Percentiles rank a stretch among this genome's conserved stretches.
Conservation (phyloP, 2,888 invertebrate species). For the Drosophila falleni region DNA sequence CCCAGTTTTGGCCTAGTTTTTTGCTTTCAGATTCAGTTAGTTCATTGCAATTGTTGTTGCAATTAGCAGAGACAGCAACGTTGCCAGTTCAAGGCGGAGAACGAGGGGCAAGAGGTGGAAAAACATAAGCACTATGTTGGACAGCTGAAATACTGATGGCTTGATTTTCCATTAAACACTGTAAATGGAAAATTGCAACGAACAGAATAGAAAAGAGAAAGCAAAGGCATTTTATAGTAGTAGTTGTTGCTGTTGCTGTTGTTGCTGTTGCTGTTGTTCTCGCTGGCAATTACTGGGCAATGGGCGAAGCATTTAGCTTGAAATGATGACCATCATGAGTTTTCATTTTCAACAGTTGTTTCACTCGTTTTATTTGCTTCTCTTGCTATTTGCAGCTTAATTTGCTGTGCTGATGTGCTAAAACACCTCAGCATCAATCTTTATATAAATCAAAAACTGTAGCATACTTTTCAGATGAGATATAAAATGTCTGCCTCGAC, state of each 20-base stretch:
- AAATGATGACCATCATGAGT: conserved; percentile 64
- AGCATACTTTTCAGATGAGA: conserved; percentile 49
- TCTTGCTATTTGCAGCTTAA: conserved; percentile 52
- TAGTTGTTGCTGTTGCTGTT: conserved; percentile 17
- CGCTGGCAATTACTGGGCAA: conserved; percentile 58
- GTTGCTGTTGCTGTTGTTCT: conserved; percentile 16
- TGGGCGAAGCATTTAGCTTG: conserved; percentile 55
- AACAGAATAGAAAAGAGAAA: conserved; percentile 12
- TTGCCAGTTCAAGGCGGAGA: background rate
- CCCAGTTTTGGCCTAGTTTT: conserved; percentile 66
- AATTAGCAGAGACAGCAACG: conserved; percentile 66
- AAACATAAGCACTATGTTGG: conserved; percentile 59
- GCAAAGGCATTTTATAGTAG: conserved; percentile 41
- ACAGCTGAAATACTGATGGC: conserved; percentile 65
- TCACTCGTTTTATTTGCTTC: conserved; percentile 15
- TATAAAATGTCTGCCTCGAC: conserved; percentile 15
- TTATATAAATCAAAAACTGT: conserved; percentile 37
- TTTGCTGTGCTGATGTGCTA: conserved; percentile 59
- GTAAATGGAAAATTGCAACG: conserved; percentile 66
- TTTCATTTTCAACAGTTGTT: conserved; percentile 39
- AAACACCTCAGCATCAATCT: conserved; percentile 58
- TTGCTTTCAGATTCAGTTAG: conserved; percentile 73
- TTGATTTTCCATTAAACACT: conserved; percentile 71
- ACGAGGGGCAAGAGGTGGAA: conserved; percentile 7
- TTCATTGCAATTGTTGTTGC: conserved; percentile 74